Conservation (phyloP, 2,113 vertebrate genomes). For the Balaenoptera acutorostrata region DNA sequence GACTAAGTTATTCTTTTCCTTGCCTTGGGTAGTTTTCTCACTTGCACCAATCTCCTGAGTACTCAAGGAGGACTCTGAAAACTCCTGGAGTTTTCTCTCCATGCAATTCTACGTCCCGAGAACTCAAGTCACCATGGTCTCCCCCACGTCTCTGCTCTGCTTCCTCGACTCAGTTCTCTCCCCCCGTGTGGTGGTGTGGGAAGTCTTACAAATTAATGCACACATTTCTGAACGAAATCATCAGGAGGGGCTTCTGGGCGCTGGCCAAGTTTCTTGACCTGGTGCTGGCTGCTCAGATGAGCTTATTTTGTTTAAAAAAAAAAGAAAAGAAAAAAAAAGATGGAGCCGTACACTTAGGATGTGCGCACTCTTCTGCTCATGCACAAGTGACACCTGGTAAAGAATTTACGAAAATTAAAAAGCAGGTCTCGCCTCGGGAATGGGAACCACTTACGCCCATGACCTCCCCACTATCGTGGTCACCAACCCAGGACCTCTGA, state of each 20-base stretch:
- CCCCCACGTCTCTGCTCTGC: not conserved
- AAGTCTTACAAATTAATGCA: not conserved
- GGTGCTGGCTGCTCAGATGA: rapidly evolving
- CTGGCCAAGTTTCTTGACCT: not conserved
- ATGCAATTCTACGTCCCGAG: not conserved
- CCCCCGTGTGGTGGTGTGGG: not conserved
- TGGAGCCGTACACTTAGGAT: rapidly evolving
- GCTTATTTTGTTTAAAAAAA: not conserved
- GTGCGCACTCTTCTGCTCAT: rapidly evolving
- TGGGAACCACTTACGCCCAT: rapidly evolving
- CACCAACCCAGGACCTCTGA: not conserved
- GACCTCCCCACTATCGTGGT: rapidly evolving
- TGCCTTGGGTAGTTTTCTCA: not conserved
- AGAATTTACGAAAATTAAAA: not conserved
- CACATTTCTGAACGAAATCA: not conserved
- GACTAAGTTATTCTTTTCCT: not conserved
- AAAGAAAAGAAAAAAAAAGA: not conserved
- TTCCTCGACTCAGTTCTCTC: rapidly evolving
- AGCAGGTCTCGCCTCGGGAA: not conserved
- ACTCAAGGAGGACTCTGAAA: not conserved
- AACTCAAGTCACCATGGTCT: rapidly evolving
- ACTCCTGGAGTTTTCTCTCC: not conserved
- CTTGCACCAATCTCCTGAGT: not conserved
- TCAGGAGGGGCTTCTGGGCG: not conserved
- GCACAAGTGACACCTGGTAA: rapidly evolving